Conservation (phyloP, 1,140 invertebrate species). For the Vanessa tameamea region DNA sequence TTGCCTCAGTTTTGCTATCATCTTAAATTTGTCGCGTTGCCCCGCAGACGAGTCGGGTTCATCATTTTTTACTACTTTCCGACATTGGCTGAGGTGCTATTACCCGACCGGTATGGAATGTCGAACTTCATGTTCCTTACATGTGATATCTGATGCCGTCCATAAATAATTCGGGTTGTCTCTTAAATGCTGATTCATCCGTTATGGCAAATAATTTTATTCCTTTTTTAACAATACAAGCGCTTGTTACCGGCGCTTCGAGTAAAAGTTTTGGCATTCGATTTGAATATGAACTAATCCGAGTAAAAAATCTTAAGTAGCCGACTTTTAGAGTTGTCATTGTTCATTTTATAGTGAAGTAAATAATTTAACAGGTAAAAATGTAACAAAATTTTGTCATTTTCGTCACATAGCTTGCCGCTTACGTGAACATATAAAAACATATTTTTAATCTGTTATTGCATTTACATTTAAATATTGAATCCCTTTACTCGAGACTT, state of each 20-base stretch:
- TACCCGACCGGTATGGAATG: conserved; percentile 47
- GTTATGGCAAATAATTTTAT: conserved; percentile 51
- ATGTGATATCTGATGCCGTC: conserved; percentile 47
- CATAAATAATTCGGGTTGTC: conserved; percentile 54
- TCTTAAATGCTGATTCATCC: conserved; percentile 68
- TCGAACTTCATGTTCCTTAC: conserved; percentile 46
- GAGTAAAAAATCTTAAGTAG: neutral
- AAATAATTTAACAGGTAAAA: neutral
- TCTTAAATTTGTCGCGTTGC: conserved; percentile 74
- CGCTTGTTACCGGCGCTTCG: conserved; percentile 17
- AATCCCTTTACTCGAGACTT: too few species aligned
- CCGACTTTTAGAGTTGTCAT: neutral
- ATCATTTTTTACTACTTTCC: conserved; percentile 69
- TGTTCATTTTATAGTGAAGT: neutral
- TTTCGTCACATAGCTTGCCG: too few species aligned
- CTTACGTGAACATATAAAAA: too few species aligned
- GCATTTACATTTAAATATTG: too few species aligned
- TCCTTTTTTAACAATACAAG: conserved; percentile 17
- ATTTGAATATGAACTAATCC: neutral
- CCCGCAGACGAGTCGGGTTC: conserved; percentile 60
- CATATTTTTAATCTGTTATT: too few species aligned
- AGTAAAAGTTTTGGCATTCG: neutral
- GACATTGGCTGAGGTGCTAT: conserved; percentile 51
- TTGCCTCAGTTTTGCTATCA: conserved; percentile 50
- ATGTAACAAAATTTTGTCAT: neutral